Percentiles rank a stretch among this genome's conserved stretches.
Evolutionary conservation across 2,888 invertebrate genomes (phyloP).

Genomic region (Sinelater perroti): DNA sequence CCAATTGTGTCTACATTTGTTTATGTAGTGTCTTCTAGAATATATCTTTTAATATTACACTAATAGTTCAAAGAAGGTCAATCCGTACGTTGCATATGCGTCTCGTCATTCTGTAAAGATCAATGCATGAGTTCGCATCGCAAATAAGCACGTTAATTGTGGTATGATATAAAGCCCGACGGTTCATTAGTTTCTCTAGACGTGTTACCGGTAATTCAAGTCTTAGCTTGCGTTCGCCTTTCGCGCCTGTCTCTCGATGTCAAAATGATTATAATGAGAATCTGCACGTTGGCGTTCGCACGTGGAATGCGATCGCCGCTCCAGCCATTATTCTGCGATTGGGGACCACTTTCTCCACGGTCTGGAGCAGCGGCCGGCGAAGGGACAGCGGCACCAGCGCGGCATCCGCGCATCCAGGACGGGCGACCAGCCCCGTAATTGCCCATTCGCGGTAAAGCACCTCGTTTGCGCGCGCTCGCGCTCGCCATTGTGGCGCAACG

Average conservation of each 20-base stretch:
- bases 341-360: too few relatives aligned
- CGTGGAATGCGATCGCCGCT: background rate
- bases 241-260: slow-evolving; percentile 9
- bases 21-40: too few relatives aligned
- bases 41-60: too few relatives aligned
- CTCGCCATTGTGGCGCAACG: slow-evolving; percentile 39
- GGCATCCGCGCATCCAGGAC: slow-evolving; percentile 30
- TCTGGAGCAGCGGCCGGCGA: too few relatives aligned
- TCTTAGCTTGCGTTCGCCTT: slow-evolving; percentile 8
- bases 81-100: too few relatives aligned
- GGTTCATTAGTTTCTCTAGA: slow-evolving; percentile 10
- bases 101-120: too few relatives aligned
- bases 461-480: slow-evolving; percentile 37
- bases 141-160: slow-evolving; percentile 2
- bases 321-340: too few relatives aligned
- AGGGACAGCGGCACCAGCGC: too few relatives aligned
- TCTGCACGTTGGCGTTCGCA: too few relatives aligned
- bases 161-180: slow-evolving; percentile 10
- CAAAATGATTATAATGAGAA: slow-evolving; percentile 5
- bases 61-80: too few relatives aligned
- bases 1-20: too few relatives aligned
- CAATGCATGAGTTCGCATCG: too few relatives aligned
- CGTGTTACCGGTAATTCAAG: slow-evolving; percentile 20
- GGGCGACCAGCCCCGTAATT: slow-evolving; percentile 23
- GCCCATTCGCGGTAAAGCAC: slow-evolving; percentile 35